phyloP scores from a whole-genome alignment of 2,797 vertebrate species.

The Anolis apletophallus region DNA sequence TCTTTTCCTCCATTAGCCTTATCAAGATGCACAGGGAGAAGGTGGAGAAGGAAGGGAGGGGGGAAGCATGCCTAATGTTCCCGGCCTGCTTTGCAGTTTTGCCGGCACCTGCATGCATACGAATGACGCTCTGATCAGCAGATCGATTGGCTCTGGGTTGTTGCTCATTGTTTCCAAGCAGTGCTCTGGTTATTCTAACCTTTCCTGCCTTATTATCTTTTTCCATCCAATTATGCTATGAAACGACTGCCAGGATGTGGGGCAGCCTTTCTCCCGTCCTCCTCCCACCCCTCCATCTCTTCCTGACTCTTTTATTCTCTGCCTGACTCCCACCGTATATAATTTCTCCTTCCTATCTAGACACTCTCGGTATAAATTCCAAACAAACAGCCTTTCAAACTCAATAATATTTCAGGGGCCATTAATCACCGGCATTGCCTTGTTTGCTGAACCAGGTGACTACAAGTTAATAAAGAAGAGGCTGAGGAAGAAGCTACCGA shows the following conservation, averaged over 20 bases:
- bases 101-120: constrained; percentile 23
- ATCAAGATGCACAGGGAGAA: neutral
- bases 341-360: constrained; percentile 31
- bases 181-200: constrained; percentile 9
- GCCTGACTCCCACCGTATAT: neutral
- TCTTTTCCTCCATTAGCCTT: neutral
- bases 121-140: neutral
- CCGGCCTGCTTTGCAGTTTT: neutral
- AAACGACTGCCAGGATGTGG: constrained; percentile 58
- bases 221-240: constrained; percentile 52
- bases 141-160: neutral
- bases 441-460: constrained; percentile 50
- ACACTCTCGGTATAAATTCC: constrained; percentile 62
- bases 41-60: neutral
- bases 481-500: constrained; percentile 33
- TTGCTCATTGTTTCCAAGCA: constrained; percentile 32
- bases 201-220: constrained; percentile 53
- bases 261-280: neutral
- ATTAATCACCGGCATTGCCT: constrained; percentile 73
- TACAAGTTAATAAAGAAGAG: constrained; percentile 71
- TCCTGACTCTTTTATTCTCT: neutral
- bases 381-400: constrained; percentile 65
- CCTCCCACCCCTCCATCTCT: neutral
- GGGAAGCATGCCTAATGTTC: neutral
- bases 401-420: constrained; percentile 63